Evolutionary conservation across 35 echinoderm and acorn worm species (phyloP).

Genomic region (Heliocidaris tuberculata): DNA sequence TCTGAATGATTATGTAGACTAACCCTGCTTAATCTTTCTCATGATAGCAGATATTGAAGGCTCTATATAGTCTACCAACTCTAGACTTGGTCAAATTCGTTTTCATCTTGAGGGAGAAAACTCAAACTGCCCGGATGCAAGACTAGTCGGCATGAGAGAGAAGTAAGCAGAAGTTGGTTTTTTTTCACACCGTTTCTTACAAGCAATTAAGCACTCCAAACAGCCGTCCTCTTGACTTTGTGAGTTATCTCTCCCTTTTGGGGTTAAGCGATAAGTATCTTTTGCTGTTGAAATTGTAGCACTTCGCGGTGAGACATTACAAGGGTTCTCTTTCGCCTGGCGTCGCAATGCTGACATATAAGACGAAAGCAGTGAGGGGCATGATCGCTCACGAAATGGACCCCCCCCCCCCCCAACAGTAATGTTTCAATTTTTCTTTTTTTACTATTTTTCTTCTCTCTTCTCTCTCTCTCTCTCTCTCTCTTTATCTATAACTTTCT

Average conservation of each 20-base stretch:
- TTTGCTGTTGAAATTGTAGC: constrained; percentile 31
- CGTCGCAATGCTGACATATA: constrained; percentile 32
- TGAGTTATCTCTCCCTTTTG: constrained; percentile 9
- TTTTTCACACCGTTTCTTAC: constrained; percentile 1
- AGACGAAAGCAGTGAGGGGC: neutral
- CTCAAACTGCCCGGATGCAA: neutral
- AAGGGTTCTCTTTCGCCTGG: constrained; percentile 21
- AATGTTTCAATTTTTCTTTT: neutral
- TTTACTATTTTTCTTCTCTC: neutral
- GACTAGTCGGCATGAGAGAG: neutral
- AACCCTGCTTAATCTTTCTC: neutral
- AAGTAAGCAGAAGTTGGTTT: neutral
- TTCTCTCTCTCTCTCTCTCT: neutral
- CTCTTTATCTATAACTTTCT: neutral
- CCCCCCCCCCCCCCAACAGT: neutral
- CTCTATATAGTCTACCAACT: neutral
- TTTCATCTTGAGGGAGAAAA: neutral
- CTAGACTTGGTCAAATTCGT: neutral
- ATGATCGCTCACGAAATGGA: constrained; percentile 5
- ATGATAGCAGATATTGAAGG: neutral
- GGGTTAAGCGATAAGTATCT: constrained; percentile 39
- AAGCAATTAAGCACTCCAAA: constrained; percentile 40
- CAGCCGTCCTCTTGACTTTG: neutral
- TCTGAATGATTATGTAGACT: neutral
- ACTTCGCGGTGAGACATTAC: constrained; percentile 39